These are phyloP conservation scores for Pectinophora gossypiella DNA, from an alignment of 1,140 invertebrate species.

Conservation along the genomic window DNA sequence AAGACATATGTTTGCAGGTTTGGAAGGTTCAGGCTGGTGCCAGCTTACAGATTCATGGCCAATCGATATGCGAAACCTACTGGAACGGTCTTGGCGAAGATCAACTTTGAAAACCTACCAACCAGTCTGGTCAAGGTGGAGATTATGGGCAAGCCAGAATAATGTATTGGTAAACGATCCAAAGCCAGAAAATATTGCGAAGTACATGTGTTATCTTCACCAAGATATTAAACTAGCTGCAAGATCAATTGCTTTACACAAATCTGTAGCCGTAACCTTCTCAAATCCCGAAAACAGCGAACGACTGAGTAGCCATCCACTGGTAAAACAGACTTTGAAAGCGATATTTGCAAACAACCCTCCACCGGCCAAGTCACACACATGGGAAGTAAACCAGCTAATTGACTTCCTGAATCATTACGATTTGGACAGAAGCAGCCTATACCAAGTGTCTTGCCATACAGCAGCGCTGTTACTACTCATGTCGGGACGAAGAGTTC, in stretches of 20 bases:
- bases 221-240: neutral
- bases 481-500: neutral
- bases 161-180: neutral
- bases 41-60: neutral
- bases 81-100: neutral
- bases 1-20: conserved; percentile 17
- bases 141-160: neutral
- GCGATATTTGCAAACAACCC: neutral
- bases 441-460: conserved; percentile 5
- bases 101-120: conserved; percentile 7
- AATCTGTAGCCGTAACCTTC: conserved; percentile 1
- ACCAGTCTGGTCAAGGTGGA: conserved; percentile 2
- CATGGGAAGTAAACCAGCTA: neutral
- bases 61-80: neutral
- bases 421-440: neutral
- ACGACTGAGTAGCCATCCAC: neutral
- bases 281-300: neutral
- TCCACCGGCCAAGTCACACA: neutral
- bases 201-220: neutral
- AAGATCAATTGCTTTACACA: conserved; percentile 4
- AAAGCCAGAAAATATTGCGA: neutral
- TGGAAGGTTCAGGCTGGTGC: conserved; percentile 20
- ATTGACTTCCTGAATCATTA: neutral
- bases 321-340: neutral
- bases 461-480: conserved; percentile 5